These are phyloP conservation scores for Bactericera cockerelli DNA, from an alignment of 1,140 invertebrate species.

Conservation along the genomic window DNA sequence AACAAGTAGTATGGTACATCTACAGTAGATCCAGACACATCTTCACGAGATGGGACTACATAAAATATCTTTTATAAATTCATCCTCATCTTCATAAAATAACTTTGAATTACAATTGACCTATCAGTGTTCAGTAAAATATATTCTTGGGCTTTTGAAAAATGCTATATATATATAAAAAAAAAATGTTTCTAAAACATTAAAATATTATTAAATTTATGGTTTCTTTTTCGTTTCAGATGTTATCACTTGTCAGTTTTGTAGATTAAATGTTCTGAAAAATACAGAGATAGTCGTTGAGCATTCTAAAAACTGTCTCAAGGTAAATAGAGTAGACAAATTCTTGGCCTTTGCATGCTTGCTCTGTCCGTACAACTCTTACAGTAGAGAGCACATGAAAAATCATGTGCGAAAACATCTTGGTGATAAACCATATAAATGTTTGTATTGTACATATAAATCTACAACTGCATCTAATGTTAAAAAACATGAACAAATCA, in stretches of 20 bases:
- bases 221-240: background rate
- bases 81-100: too few species aligned
- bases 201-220: too few species aligned
- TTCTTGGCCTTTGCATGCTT: too few species aligned
- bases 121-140: too few species aligned
- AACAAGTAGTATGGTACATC: too few species aligned
- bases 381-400: background rate
- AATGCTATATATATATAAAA: too few species aligned
- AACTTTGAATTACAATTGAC: too few species aligned
- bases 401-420: background rate
- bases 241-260: background rate
- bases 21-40: too few species aligned
- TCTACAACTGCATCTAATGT: background rate
- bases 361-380: background rate
- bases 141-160: too few species aligned
- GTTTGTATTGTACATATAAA: background rate
- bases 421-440: background rate
- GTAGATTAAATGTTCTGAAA: background rate
- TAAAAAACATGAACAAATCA: background rate
- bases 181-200: too few species aligned
- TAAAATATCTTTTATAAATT: too few species aligned
- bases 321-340: background rate
- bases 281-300: background rate
- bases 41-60: too few species aligned
- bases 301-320: background rate